Evolutionary conservation across 2,113 vertebrate genomes (phyloP), one percentile per base, ranked within the genome.

Genomic region (Illadopsis cleaveri): DNA sequence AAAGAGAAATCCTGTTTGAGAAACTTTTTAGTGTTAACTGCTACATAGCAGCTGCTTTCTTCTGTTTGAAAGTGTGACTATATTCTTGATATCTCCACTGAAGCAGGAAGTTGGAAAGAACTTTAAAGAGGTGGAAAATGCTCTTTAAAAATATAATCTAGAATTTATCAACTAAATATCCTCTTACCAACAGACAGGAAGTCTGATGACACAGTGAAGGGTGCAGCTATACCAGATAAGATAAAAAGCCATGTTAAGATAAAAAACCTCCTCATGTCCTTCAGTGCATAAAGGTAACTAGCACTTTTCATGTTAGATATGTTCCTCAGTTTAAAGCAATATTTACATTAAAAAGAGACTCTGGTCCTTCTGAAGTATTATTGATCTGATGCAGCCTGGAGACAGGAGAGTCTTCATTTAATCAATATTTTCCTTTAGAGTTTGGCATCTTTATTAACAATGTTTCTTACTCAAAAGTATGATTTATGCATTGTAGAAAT

Each of bases 281-380:
- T 88, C 35, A 75, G 24, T 27, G 8, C 66, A 58, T 60, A 86
- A 91, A 57, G 54, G 51, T 48, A 92, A 40, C 62, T 21, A 90
- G 17, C 9, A 56, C 54, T 81, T 93, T 82, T 77, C 54, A 75
- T 51, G 38, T 92, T 80, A 80, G 45, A 48, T 80, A 51, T 86
- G 28, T 51, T 82, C 35, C 64, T 51, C 27, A 58, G 47, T 94
- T 85, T 86, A 95, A 94, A 95, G 76, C 1, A 4, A 38, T 47
- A 78, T 91, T 95, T 91, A 69, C 78, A 80, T 73, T 88, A 87
- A 65, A 96, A 96, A 94, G 44, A 68, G 25, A 45, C n/a, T 47
- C 73, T 69, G 30, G 37, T 71, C 27, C 42, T 78, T 92, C 71
- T 92, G 85, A 96, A 95, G 45, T 94, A 38, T 53, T 80, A 54